Evolutionary conservation across 2,888 invertebrate species (phyloP), one percentile per base, ranked within the genome.

Genomic region (Plagodis pulveraria): DNA sequence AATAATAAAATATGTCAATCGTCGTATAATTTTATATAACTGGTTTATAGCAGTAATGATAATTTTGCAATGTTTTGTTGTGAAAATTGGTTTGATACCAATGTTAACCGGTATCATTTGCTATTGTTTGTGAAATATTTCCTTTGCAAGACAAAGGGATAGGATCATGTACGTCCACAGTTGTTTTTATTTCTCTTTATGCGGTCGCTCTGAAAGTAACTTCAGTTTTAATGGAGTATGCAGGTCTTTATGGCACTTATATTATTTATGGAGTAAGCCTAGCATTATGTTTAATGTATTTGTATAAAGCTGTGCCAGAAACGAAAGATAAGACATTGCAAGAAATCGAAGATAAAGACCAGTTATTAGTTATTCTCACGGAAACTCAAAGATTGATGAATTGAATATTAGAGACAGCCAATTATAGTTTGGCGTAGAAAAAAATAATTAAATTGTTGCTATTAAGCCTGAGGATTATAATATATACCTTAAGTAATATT

Each of bases 131-230:
- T 22, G 22, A 22, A 22, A 22, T 22, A 22, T 22, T 22, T 22
- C 22, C 22, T 4, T 22, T 22, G 22, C 22, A 22, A 22, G 22
- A 22, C 22, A 22, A 75, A 58, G 80, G 80, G 2, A 46, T 67
- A 9, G 81, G 77, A 22, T 67, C 69, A 5, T 73, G 69, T 35
- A 52, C 72, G 5, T 63, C 75, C 41, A 80, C 81, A 0, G 46
- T 83, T 32, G 64, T 76, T 5, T 78, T 79, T 33, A 74, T 78
- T 0, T 10, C 59, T 6, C 63, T 79, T 0, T 82, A 75, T 49
- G 68, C 72, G 5, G 11, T 73, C 4, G 64, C 71, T 0, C 58
- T 83, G 8, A 83, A 78, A 62, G 38, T 74, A 0, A 82, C 81
- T 4, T 77, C 82, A 12, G 50, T 74, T 47, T 70, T 83, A 58